Conservation (phyloP, 1,140 invertebrate species). For the Stenopsyche tienmushanensis region DNA sequence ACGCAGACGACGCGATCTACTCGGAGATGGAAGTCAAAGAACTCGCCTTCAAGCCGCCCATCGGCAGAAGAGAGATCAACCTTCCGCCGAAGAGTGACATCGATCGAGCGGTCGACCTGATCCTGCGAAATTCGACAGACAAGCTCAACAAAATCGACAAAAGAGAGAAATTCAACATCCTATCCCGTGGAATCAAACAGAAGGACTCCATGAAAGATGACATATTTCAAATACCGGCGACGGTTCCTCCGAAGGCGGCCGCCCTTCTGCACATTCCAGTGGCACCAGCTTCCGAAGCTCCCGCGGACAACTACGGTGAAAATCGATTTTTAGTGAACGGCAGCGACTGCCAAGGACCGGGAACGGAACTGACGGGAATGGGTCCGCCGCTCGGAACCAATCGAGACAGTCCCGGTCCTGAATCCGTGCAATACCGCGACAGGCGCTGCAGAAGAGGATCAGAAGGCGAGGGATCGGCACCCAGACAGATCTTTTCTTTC, state of each 20-base stretch:
- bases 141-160: conserved; percentile 50
- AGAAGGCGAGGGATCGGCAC: conserved; percentile 26
- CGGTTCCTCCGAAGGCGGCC: conserved; percentile 60
- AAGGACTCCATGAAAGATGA: conserved; percentile 41
- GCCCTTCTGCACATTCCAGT: conserved; percentile 58
- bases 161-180: conserved; percentile 50
- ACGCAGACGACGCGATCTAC: conserved; percentile 51
- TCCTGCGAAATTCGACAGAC: conserved; percentile 47
- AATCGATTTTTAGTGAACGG: conserved; percentile 23
- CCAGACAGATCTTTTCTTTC: conserved; percentile 32
- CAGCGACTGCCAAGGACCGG: conserved; percentile 33
- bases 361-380: conserved; percentile 45
- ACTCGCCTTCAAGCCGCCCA: conserved; percentile 53
- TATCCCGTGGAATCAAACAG: conserved; percentile 47
- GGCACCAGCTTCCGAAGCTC: background rate
- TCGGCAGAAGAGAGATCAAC: conserved; percentile 50
- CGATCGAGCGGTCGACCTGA: conserved; percentile 48
- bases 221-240: conserved; percentile 48
- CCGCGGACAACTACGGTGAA: conserved; percentile 6
- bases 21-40: conserved; percentile 43
- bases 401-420: conserved; percentile 43
- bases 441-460: conserved; percentile 32
- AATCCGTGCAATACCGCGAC: conserved; percentile 25
- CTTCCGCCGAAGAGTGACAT: conserved; percentile 43
- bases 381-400: conserved; percentile 37